These are phyloP conservation scores for Novumbra hubbsi DNA, from an alignment of 2,797 vertebrate genomes.

Conservation along the genomic window DNA sequence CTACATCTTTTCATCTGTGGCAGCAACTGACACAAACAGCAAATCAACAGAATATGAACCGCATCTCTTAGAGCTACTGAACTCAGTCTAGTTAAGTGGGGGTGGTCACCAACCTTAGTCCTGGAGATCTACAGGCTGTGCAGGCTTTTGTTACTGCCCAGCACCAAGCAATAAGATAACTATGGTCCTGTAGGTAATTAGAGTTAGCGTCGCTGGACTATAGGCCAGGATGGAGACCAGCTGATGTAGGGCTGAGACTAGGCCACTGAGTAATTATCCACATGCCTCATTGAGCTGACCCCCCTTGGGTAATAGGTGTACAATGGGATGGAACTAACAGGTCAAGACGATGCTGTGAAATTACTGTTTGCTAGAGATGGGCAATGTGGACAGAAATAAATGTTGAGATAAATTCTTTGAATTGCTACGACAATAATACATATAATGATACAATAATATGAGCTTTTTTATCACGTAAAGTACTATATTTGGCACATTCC, in stretches of 20 bases:
- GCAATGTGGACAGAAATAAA: too few species aligned
- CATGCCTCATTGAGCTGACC: neutral
- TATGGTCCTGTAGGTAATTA: neutral
- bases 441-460: too few species aligned
- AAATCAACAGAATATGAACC: neutral
- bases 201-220: neutral
- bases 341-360: neutral
- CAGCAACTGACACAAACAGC: neutral
- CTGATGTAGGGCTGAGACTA: neutral
- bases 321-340: conserved; percentile 13
- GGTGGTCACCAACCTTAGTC: neutral
- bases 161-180: neutral
- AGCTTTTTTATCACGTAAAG: too few species aligned
- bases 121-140: neutral
- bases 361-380: too few species aligned
- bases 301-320: neutral
- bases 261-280: conserved; percentile 2
- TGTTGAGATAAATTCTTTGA: too few species aligned
- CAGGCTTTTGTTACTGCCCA: neutral
- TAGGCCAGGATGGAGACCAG: neutral
- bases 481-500: too few species aligned
- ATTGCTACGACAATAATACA: too few species aligned
- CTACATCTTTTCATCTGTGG: neutral
- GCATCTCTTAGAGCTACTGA: neutral
- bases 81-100: neutral